Base-by-base conservation (phyloP, 2,113 vertebrate species). In the Nipponia nippon region DNA sequence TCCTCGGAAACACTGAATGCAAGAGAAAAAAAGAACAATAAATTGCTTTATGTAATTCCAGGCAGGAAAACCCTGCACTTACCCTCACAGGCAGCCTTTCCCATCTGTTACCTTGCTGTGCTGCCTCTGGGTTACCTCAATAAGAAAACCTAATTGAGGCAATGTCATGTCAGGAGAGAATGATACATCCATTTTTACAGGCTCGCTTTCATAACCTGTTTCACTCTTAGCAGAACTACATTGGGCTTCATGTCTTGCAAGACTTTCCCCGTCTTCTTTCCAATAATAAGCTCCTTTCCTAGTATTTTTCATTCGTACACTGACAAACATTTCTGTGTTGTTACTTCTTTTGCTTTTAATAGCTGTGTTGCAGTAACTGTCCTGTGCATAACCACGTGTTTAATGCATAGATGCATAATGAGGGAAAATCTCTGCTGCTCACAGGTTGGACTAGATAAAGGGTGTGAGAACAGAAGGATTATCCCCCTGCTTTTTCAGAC, bases 121-220 rank as follows among this genome's bases (percentile, higher is more conserved):
- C 90, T 81, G 67, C 86, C 94, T 78, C 67, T 67, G 13, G 76
- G 55, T 87, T 87, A 55, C 77, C 90, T 73, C 87, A 10, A 2
- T 53, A 16, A 47, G 87, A 93, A 77, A 89, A 84, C 81, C 58
- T n/a, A 70, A 92, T 53, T 72, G 93, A 92, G 85, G 85, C 26
- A 10, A 9, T 77, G 90, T 66, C 18, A 3, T 29, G 75, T 61
- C 84, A 76, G 93, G 58, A 85, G 66, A 70, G 66, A 77, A 14
- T 7, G 87, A 40, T 46, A 20, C 55, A 62, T 77, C 79, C 85
- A 14, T 69, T 93, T 72, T 13, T 34, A 16, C 71, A 26, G 55
- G 1, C 38, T 30, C 4, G 0, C 69, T 67, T 29, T 2, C 22
- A 32, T 20, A 23, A 50, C 87, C 47, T 3, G 13, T 4, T 67